phyloP scores from a whole-genome alignment of 2,888 invertebrate genomes.

The Ormyrus thymus region DNA sequence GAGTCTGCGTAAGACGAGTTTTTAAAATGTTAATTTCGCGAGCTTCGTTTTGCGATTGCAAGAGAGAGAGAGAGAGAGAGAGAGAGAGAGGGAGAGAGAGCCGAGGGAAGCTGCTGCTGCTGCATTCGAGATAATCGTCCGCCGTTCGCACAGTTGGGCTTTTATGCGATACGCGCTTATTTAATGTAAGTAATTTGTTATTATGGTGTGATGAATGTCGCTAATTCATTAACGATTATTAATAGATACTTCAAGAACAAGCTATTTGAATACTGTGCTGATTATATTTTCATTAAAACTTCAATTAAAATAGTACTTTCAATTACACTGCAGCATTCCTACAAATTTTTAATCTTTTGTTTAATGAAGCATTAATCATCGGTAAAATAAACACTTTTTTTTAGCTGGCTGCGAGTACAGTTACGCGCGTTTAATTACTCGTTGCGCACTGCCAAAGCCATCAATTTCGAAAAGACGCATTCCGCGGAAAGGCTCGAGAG shows the following conservation, averaged over 20 bases:
- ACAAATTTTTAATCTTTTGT: too few species aligned
- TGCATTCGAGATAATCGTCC: conserved; percentile 35
- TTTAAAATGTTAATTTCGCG: conserved; percentile 38
- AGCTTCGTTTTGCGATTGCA: conserved; percentile 44
- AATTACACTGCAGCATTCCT: too few species aligned
- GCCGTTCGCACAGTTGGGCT: conserved; percentile 13
- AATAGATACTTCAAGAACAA: conserved; percentile 11
- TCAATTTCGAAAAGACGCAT: too few species aligned
- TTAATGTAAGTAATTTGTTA: conserved; percentile 24
- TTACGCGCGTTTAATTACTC: too few species aligned
- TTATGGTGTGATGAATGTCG: background rate
- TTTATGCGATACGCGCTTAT: conserved; percentile 16
- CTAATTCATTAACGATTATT: conserved; percentile 29
- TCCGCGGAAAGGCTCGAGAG: background rate
- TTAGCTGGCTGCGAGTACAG: too few species aligned
- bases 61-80: conserved; percentile 1
- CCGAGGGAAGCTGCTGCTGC: background rate
- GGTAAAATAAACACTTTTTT: background rate
- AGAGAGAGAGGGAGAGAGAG: background rate
- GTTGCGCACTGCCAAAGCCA: too few species aligned
- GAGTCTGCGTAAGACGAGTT: conserved; percentile 47
- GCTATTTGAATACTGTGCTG: background rate
- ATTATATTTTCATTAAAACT: too few species aligned
- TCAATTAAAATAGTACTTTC: too few species aligned
- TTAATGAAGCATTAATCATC: too few species aligned